These are phyloP conservation scores for Mesorhabditis belari DNA, from an alignment of 2,888 invertebrate genomes.

Conservation along the genomic window DNA sequence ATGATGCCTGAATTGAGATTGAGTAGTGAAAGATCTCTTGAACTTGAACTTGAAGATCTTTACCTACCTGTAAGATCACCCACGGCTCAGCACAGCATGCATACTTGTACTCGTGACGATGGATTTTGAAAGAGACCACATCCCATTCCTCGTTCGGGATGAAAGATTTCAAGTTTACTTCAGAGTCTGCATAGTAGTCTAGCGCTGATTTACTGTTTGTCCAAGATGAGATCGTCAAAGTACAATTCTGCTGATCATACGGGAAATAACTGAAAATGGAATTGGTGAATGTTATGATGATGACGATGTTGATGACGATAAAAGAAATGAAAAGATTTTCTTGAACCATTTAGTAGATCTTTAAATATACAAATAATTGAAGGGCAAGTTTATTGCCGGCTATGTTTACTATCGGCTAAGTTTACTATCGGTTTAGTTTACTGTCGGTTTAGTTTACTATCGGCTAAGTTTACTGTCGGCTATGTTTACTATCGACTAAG, in stretches of 20 bases:
- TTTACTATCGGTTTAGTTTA: no score
- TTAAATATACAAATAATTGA: no score
- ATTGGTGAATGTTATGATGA: no score
- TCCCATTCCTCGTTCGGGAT: slow-evolving; percentile 52
- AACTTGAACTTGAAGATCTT: slow-evolving; percentile 6
- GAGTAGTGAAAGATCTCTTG: slow-evolving; percentile 9
- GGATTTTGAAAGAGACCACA: slow-evolving; percentile 45
- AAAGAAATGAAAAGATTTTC: no score
- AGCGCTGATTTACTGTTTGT: slow-evolving; percentile 48
- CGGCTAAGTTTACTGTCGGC: no score
- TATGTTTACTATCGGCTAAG: no score
- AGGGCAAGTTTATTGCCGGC: no score
- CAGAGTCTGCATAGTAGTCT: slow-evolving; percentile 47
- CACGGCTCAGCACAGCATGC: slow-evolving; percentile 44
- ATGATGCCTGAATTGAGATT: slow-evolving; percentile 34
- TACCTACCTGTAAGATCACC: slow-evolving; percentile 21
- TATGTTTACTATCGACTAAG: no score
- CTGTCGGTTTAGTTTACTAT: no score
- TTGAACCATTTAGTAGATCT: no score
- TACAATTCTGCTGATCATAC: slow-evolving; percentile 51
- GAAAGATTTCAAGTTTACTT: slow-evolving; percentile 40
- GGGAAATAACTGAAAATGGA: slow-evolving; percentile 41
- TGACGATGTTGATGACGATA: no score
- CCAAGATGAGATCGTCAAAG: slow-evolving; percentile 49
- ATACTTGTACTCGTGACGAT: slow-evolving; percentile 51